These are phyloP conservation scores for Leucoma salicis DNA, from an alignment of 2,888 invertebrate genomes.

Conservation along the genomic window DNA sequence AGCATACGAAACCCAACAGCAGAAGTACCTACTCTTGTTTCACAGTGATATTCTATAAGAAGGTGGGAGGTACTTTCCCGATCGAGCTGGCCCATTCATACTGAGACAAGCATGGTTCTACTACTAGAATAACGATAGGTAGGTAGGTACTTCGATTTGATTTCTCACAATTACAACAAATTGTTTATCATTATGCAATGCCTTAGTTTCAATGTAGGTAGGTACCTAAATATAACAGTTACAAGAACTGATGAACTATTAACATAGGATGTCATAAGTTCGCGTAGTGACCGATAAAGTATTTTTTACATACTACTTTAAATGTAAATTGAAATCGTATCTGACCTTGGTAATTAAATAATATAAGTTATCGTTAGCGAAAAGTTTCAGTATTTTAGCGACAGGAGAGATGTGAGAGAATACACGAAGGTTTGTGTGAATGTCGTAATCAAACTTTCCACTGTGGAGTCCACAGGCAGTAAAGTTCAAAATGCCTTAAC, in stretches of 20 bases:
- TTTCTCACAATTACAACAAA: no score
- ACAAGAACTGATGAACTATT: conserved; percentile 17
- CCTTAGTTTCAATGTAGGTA: conserved; percentile 17
- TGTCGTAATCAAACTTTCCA: conserved; percentile 7
- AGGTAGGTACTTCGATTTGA: no score
- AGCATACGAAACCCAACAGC: no score
- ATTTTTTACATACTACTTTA: conserved; percentile 10
- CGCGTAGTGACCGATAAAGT: conserved; percentile 41
- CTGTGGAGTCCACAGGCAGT: conserved; percentile 3
- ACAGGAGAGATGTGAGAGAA: no score
- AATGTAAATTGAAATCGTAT: conserved; percentile 15
- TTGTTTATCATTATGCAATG: conserved; percentile 24
- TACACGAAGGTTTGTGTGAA: conserved; percentile 5
- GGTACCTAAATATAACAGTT: conserved; percentile 20
- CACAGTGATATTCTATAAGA: no score
- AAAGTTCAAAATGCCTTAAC: conserved; percentile 21
- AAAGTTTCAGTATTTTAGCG: conserved; percentile 12
- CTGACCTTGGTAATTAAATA: conserved; percentile 28
- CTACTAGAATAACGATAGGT: no score
- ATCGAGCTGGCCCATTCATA: no score
- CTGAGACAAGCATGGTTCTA: no score
- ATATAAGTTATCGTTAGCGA: conserved; percentile 10
- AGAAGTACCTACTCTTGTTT: no score
- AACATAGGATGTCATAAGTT: conserved; percentile 44
- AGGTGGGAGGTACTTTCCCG: no score